phyloP scores from a whole-genome alignment of 2,113 vertebrate species.

The Rhizomys pruinosus region DNA sequence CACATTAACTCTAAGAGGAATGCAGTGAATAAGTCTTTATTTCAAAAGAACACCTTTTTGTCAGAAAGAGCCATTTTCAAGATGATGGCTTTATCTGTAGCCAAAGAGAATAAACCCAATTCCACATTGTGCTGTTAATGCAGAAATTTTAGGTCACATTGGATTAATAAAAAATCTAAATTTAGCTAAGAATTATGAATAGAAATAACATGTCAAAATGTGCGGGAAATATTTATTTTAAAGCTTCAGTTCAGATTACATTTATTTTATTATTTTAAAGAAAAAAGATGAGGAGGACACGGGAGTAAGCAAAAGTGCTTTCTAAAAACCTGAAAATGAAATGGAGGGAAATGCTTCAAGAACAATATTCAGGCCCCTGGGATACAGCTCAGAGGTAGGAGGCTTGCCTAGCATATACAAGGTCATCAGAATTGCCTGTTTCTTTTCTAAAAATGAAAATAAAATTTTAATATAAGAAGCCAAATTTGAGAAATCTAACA shows the following conservation, averaged over 20 bases:
- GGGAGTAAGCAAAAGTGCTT: not conserved
- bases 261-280: constrained; percentile 77
- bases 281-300: constrained; percentile 12
- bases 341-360: not conserved
- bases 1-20: constrained; percentile 94
- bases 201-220: constrained; percentile 87
- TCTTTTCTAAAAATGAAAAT: not conserved
- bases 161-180: constrained; percentile 89
- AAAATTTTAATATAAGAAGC: constrained; percentile 8
- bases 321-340: not conserved
- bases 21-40: constrained; percentile 94
- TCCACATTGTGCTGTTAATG: constrained; percentile 94
- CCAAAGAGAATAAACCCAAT: constrained; percentile 91
- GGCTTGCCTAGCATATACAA: no score
- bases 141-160: constrained; percentile 91
- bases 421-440: no score
- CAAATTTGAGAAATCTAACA: not conserved
- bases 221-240: constrained; percentile 86
- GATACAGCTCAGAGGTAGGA: accelerated
- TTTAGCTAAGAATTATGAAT: constrained; percentile 88
- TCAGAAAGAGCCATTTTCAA: constrained; percentile 95
- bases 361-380: not conserved
- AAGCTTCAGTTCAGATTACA: constrained; percentile 76
- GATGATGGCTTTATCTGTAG: constrained; percentile 98
- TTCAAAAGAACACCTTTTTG: constrained; percentile 95